These are phyloP conservation scores for Raja brachyura DNA, from an alignment of 2,113 vertebrate species.

Conservation along the genomic window DNA sequence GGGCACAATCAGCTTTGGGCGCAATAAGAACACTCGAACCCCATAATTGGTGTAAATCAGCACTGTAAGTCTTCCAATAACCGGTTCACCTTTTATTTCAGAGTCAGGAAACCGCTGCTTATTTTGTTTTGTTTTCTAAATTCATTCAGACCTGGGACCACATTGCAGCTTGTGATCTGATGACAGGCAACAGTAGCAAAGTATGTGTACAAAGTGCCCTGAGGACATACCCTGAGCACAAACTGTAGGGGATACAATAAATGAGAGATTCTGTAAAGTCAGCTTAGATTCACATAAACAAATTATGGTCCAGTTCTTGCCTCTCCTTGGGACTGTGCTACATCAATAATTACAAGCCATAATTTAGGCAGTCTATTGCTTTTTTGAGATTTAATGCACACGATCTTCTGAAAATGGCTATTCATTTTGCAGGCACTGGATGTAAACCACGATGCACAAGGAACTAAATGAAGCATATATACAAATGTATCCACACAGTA, in stretches of 20 bases:
- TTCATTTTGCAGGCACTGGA: not conserved
- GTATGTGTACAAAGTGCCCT: constrained; percentile 63
- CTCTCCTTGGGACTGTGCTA: constrained; percentile 80
- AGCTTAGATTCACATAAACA: constrained; percentile 79
- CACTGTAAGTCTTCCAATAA: not conserved
- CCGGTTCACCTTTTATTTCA: constrained; percentile 50
- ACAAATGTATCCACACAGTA: not conserved
- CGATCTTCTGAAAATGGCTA: constrained; percentile 56
- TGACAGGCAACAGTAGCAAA: constrained; percentile 60
- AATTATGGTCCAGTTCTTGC: constrained; percentile 76
- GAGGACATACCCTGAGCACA: constrained; percentile 61
- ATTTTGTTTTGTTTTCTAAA: constrained; percentile 49
- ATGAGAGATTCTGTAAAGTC: constrained; percentile 74
- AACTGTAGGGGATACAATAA: constrained; percentile 69
- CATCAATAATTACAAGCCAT: constrained; percentile 97
- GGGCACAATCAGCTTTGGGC: not conserved
- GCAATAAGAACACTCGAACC: not conserved
- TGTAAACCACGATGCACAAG: not conserved
- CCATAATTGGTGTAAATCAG: not conserved
- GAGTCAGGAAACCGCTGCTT: constrained; percentile 51
- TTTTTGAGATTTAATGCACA: constrained; percentile 79
- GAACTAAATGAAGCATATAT: not conserved
- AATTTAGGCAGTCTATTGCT: constrained; percentile 82
- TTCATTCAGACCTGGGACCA: constrained; percentile 58
- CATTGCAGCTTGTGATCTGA: constrained; percentile 61